These are phyloP conservation scores for Protosalanx chinensis DNA, from an alignment of 2,797 vertebrate species.

Conservation along the genomic window DNA sequence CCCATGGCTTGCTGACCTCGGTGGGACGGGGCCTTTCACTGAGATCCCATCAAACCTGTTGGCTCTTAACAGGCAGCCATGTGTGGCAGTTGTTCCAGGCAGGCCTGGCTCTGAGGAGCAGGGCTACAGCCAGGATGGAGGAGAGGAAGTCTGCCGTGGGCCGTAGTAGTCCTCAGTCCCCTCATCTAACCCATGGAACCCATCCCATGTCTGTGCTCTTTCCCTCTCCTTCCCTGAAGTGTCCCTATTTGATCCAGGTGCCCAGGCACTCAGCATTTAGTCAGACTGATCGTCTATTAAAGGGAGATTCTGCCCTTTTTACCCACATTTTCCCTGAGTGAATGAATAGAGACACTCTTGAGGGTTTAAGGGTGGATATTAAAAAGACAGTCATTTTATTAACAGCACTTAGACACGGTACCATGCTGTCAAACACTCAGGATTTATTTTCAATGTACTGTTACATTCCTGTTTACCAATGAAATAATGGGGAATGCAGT, in stretches of 20 bases:
- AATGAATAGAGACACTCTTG: background rate
- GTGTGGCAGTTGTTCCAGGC: background rate
- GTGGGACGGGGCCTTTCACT: background rate
- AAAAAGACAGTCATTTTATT: background rate
- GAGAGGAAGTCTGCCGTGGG: background rate
- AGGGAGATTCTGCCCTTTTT: background rate
- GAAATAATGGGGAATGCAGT: conserved; percentile 6
- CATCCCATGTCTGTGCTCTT: background rate
- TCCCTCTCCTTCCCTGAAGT: background rate
- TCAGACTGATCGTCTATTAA: no score
- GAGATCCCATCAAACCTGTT: background rate
- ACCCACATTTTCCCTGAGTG: background rate
- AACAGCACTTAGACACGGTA: conserved; percentile 23
- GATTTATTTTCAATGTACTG: conserved; percentile 5
- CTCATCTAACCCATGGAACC: background rate
- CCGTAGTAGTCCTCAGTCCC: background rate
- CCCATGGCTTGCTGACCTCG: conserved; percentile 41
- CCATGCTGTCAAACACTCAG: conserved; percentile 26
- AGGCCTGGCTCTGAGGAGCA: background rate
- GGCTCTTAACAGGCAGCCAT: background rate
- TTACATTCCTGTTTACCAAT: conserved; percentile 14
- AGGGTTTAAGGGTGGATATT: background rate
- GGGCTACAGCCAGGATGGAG: background rate
- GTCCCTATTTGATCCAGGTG: background rate
- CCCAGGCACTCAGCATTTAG: background rate